Conservation (phyloP, 2,113 vertebrate species). For the Boulengeromyrus knoepffleri region DNA sequence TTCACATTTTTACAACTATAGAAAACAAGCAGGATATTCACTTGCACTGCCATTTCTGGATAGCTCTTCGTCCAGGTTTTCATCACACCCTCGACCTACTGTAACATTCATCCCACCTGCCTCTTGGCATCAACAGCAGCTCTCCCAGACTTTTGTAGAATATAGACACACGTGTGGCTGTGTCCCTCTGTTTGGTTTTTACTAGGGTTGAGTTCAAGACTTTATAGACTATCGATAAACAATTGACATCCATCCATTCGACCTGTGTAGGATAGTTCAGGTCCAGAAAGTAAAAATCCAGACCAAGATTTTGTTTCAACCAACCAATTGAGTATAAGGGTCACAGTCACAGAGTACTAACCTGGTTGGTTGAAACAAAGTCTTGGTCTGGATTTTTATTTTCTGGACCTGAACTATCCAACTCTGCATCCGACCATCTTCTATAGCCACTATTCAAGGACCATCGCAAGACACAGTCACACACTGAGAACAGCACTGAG, state of each 20-base stretch:
- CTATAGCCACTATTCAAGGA: neutral
- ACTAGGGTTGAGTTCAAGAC: neutral
- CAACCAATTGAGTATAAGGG: neutral
- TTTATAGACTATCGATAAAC: neutral
- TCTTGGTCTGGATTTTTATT: neutral
- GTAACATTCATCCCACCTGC: neutral
- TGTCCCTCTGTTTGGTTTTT: neutral
- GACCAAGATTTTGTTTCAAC: neutral
- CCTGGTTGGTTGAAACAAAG: neutral
- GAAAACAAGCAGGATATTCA: neutral
- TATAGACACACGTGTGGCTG: neutral
- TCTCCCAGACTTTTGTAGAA: neutral
- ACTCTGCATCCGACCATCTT: neutral
- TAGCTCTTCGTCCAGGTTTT: neutral
- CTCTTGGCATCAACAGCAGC: neutral
- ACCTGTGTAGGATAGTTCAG: neutral
- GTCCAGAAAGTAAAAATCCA: neutral
- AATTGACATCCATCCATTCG: neutral
- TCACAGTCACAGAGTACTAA: neutral
- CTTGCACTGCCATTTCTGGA: neutral
- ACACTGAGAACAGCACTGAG: neutral
- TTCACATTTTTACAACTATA: neutral
- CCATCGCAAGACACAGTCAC: neutral
- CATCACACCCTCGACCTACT: neutral
- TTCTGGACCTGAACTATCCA: neutral